These are phyloP conservation scores for Microctonus brassicae DNA, from an alignment of 2,888 invertebrate genomes.

Conservation along the genomic window DNA sequence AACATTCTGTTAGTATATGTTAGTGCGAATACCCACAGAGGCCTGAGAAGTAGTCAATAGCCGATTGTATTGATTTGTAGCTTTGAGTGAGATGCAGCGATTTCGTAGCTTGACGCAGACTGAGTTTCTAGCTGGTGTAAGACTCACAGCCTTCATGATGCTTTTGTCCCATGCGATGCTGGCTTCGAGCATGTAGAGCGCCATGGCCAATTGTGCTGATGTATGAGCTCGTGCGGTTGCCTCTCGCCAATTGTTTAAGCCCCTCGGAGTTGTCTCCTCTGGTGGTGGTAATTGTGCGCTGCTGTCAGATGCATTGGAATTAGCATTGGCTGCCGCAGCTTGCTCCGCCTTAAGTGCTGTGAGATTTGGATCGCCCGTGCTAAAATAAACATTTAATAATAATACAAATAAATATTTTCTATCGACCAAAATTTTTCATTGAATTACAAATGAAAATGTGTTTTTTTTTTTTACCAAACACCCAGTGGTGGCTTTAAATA, in stretches of 20 bases:
- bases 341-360: conserved; percentile 73
- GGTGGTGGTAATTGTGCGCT: conserved; percentile 62
- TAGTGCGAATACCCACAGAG: conserved; percentile 69
- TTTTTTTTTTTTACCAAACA: conserved; percentile 72
- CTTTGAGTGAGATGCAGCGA: conserved; percentile 68
- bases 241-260: conserved; percentile 89
- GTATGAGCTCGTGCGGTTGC: conserved; percentile 87
- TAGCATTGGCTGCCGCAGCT: conserved; percentile 65
- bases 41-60: conserved; percentile 68
- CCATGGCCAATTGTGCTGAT: conserved; percentile 91
- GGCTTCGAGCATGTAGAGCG: conserved; percentile 89
- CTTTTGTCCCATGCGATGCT: conserved; percentile 99
- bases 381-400: conserved; percentile 49
- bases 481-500: conserved; percentile 94
- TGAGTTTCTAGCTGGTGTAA: conserved; percentile 67
- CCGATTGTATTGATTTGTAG: conserved; percentile 68
- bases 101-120: conserved; percentile 67
- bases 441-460: neutral
- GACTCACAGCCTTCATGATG: conserved; percentile 98
- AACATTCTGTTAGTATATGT: conserved; percentile 62
- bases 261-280: conserved; percentile 79
- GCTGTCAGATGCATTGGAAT: conserved; percentile 63
- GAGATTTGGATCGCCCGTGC: conserved; percentile 76
- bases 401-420: no score
- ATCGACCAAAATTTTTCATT: neutral